A percentile compares a stretch with the other conserved stretches of the same genome.
phyloP scores from a whole-genome alignment of 2,113 vertebrate genomes.

The Chloropsis hardwickii region DNA sequence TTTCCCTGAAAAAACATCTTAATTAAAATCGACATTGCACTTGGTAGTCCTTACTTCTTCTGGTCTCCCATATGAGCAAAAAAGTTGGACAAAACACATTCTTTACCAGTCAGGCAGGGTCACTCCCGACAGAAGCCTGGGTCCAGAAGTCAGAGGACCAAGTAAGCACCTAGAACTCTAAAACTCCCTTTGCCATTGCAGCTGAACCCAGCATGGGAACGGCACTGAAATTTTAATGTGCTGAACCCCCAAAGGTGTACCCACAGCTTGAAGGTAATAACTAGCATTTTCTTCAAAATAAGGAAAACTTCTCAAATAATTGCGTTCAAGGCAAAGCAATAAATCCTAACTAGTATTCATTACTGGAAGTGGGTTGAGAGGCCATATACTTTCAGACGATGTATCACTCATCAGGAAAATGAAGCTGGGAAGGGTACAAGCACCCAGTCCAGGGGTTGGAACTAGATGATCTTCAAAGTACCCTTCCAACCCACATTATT shows the following conservation, averaged over 20 bases:
- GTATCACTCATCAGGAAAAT: accelerated
- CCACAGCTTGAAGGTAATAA: accelerated
- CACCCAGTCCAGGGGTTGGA: accelerated
- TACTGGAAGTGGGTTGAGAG: accelerated
- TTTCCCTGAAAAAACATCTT: background rate
- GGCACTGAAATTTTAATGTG: accelerated
- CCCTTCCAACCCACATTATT: background rate
- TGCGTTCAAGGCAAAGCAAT: background rate
- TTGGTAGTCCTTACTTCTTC: background rate
- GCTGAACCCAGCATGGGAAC: accelerated
- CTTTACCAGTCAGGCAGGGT: background rate
- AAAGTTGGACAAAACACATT: background rate
- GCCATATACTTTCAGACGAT: accelerated
- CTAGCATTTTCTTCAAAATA: background rate
- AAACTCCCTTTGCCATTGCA: background rate
- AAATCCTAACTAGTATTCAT: background rate
- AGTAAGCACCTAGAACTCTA: background rate
- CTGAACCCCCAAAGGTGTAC: background rate
- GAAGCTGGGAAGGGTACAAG: background rate
- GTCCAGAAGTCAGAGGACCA: background rate
- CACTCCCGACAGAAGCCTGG: background rate
- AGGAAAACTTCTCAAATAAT: background rate
- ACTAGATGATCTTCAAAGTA: background rate
- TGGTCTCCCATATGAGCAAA: background rate
- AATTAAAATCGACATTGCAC: background rate